Evolutionary conservation across 2,888 invertebrate species (phyloP).

Genomic region (Pyrrhosoma nymphula): DNA sequence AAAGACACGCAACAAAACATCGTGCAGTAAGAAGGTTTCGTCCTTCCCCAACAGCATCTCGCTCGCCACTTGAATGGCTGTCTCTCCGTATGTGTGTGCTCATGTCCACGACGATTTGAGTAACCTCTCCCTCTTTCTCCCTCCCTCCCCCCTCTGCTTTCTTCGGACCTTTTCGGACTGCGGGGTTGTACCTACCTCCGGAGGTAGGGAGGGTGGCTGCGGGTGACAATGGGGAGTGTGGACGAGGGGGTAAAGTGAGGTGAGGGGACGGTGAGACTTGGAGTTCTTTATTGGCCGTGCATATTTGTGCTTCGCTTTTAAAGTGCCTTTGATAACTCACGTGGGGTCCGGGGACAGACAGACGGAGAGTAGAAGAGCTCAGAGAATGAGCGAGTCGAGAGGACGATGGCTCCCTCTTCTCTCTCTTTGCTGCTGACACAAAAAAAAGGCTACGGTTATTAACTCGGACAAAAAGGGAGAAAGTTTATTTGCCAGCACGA

Average conservation of each 20-base stretch:
- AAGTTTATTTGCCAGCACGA: not conserved
- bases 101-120: not conserved
- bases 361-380: not conserved
- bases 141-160: not conserved
- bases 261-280: not conserved
- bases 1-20: not conserved
- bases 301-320: constrained; percentile 30
- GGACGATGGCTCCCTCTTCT: not conserved
- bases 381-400: not conserved
- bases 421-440: not conserved
- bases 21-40: not conserved
- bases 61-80: not conserved
- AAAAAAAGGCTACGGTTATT: constrained; percentile 1
- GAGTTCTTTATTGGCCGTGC: constrained; percentile 25
- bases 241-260: not conserved
- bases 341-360: not conserved
- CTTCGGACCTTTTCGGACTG: not conserved
- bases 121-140: not conserved
- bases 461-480: not conserved
- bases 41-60: not conserved
- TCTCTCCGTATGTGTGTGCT: not conserved
- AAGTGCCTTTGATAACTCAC: constrained; percentile 2
- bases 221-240: not conserved
- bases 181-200: not conserved
- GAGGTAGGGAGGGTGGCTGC: not conserved